Conservation (phyloP, 2,113 vertebrate genomes). For the Romanogobio albipinnatus region DNA sequence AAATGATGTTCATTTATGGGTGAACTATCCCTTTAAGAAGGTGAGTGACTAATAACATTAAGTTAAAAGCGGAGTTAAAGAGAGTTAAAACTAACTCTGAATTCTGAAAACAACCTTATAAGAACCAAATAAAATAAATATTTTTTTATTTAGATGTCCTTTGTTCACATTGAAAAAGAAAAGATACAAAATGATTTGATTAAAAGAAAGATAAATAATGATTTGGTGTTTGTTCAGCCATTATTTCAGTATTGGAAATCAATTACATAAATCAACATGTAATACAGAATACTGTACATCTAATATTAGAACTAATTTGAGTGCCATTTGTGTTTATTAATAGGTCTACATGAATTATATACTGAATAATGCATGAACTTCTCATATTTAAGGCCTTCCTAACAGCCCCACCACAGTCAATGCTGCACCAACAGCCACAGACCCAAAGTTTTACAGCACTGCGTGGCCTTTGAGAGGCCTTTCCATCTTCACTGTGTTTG, state of each 20-base stretch:
- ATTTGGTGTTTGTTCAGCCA: neutral
- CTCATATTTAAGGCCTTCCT: neutral
- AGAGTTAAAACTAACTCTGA: no score
- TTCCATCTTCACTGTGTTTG: constrained; percentile 69
- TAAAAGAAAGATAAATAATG: neutral
- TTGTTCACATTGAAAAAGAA: neutral
- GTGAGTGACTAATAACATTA: no score
- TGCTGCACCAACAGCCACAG: neutral
- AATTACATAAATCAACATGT: neutral
- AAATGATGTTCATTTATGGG: no score
- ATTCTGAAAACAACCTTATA: neutral
- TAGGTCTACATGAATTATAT: neutral
- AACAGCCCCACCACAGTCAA: neutral
- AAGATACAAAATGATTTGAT: neutral
- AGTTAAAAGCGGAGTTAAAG: no score
- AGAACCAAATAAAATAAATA: neutral
- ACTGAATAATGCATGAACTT: neutral
- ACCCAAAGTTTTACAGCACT: constrained; percentile 22
- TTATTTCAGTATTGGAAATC: neutral
- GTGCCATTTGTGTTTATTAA: neutral
- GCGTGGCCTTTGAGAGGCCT: constrained; percentile 58
- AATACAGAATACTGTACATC: neutral
- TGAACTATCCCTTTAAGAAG: no score
- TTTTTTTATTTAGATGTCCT: neutral
- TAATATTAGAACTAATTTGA: neutral